Evolutionary conservation across 37 sponge, comb jelly and placozoan genomes (phyloP), one percentile per base, ranked within the genome.

Genomic region (Chondrosia reniformis): DNA sequence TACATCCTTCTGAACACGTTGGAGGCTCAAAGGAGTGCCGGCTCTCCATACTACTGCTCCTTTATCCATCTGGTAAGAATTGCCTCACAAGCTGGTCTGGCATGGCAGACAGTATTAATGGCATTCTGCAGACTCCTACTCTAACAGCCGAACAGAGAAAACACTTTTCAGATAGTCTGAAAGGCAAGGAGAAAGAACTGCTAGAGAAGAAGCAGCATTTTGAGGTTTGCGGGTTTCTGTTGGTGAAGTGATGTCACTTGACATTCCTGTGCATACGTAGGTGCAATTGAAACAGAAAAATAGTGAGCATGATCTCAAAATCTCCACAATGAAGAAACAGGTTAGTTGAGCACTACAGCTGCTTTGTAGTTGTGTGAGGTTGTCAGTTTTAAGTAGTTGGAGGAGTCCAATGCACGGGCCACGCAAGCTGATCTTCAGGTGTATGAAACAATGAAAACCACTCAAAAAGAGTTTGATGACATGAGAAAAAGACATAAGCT

Each of bases 221-320:
- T 69, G 72, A 69, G 72, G 72, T 69, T 38, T 64, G 66, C n/a
- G 27, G 58, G 58, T 2, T 56, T 2, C 58, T 28, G 27, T 2
- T 6, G 3, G 7, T 56, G 3, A 2, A 28, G 27, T 28, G 17
- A 4, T 27, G 2, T 4, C 28, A 32, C 33, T 7, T 32, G 1
- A 21, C 21, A 4, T 36, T 64, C 33, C 19, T 36, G n/a, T 28
- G 27, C 3, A 8, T 6, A 2, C 33, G 36, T 36, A 69, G 72
- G 44, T 22, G 42, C 24, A 10, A 8, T 1, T 69, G 36, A 25
- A 69, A 17, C 37, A 69, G 43, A 69, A 40, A 25, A n/a, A 41
- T 34, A 8, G 36, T 2, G 58, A 56, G 6, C 58, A 56, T 56
- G 58, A 56, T n/a, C n/a, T n/a, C n/a, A n/a, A n/a, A n/a, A n/a